Conservation (phyloP, 2,888 invertebrate species). For the Rhyacophila evoluta region DNA sequence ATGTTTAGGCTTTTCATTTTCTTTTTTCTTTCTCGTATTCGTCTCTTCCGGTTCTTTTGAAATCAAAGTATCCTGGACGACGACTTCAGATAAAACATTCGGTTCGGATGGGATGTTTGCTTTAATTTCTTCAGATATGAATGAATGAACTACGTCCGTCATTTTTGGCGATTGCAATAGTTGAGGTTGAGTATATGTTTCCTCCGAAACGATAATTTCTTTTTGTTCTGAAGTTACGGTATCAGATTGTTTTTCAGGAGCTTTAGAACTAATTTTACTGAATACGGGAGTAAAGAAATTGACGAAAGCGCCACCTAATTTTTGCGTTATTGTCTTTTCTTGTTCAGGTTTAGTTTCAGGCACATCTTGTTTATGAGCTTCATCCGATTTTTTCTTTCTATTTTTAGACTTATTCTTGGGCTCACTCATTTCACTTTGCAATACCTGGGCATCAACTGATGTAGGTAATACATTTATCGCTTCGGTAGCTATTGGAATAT, state of each 20-base stretch:
- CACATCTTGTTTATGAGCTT: background rate
- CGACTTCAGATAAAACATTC: background rate
- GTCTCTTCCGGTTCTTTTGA: background rate
- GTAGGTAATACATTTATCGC: too few species aligned
- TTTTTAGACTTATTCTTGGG: conserved; percentile 28
- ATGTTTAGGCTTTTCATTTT: background rate
- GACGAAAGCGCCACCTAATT: background rate
- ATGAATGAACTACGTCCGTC: background rate
- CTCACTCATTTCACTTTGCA: background rate
- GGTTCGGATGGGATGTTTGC: background rate
- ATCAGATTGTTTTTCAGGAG: background rate
- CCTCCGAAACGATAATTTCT: background rate
- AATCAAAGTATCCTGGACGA: background rate
- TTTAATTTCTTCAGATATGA: background rate
- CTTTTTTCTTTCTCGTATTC: background rate
- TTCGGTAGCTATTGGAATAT: too few species aligned
- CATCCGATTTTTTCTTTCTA: conserved; percentile 11
- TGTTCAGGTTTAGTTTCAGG: background rate
- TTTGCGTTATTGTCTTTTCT: background rate
- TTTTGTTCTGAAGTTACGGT: background rate
- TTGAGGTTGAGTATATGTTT: background rate
- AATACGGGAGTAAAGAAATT: background rate
- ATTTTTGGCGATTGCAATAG: background rate
- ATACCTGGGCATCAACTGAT: background rate
- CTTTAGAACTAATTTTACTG: background rate